phyloP scores from a whole-genome alignment of 2,797 vertebrate species.

The Micropoecilia bifurca region DNA sequence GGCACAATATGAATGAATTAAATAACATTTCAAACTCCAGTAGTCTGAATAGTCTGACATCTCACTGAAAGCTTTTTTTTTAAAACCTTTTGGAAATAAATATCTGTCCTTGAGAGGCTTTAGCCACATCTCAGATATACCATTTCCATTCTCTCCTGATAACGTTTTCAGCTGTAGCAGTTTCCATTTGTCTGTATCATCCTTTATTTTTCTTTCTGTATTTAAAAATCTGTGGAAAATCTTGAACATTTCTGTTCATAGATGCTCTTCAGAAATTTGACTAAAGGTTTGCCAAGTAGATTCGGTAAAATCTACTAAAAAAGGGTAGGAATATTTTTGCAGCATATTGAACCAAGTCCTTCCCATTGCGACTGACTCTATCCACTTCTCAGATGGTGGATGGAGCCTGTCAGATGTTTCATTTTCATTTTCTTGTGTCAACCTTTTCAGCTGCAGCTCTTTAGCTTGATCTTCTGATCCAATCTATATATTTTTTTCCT shows the following conservation, averaged over 20 bases:
- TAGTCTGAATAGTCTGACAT: neutral
- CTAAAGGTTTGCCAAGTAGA: neutral
- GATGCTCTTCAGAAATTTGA: neutral
- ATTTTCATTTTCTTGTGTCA: neutral
- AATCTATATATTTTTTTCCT: neutral
- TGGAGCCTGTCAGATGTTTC: neutral
- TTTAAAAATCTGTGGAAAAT: neutral
- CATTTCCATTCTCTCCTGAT: neutral
- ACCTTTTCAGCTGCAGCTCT: constrained; percentile 2
- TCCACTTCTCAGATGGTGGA: neutral
- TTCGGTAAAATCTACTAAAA: neutral
- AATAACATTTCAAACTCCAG: neutral
- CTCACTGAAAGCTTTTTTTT: neutral
- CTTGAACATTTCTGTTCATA: neutral
- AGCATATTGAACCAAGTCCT: neutral
- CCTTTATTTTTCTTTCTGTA: neutral
- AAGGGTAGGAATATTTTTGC: neutral
- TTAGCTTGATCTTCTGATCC: constrained; percentile 1
- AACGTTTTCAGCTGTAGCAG: constrained; percentile 4
- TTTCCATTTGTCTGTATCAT: constrained; percentile 1
- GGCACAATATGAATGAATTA: neutral
- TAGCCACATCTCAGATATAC: neutral
- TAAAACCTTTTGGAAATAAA: neutral
- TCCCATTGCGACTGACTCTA: too few relatives aligned
- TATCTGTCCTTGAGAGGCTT: neutral